Percentiles rank a stretch among this genome's conserved stretches.
Conservation (phyloP, 1,140 invertebrate genomes). For the Pseudomyrmex sp. region DNA sequence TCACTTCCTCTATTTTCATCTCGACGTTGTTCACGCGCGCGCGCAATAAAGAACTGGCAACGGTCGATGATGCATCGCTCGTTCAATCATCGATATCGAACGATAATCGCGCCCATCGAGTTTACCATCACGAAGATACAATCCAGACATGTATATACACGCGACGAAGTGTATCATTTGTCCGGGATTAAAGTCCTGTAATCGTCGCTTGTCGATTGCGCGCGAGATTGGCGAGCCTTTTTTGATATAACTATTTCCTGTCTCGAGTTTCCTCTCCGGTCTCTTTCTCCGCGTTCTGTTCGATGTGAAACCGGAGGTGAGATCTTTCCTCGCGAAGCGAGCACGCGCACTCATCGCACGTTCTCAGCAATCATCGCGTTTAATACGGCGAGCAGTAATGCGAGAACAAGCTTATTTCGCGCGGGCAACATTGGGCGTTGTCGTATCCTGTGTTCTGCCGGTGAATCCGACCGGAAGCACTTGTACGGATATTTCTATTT, state of each 20-base stretch:
- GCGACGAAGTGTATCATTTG: conserved; percentile 41
- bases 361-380: conserved; percentile 57
- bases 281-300: neutral
- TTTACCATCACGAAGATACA: neutral
- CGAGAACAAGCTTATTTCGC: conserved; percentile 46
- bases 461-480: conserved; percentile 17
- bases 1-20: conserved; percentile 40
- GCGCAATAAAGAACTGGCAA: conserved; percentile 22
- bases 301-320: conserved; percentile 45
- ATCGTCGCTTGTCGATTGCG: conserved; percentile 40
- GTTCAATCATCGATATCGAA: conserved; percentile 31
- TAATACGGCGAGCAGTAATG: conserved; percentile 43
- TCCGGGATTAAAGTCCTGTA: conserved; percentile 4
- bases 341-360: conserved; percentile 30
- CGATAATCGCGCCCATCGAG: conserved; percentile 33
- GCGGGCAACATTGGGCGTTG: conserved; percentile 11
- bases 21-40: conserved; percentile 7
- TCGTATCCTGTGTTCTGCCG: neutral
- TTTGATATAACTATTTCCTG: conserved; percentile 43
- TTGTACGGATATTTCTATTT: neutral
- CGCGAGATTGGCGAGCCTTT: conserved; percentile 7
- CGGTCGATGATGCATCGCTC: conserved; percentile 41
- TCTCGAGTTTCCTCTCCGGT: conserved; percentile 22
- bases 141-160: neutral
- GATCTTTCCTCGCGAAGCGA: conserved; percentile 14